Evolutionary conservation across 2,113 vertebrate genomes (phyloP).

Genomic region (Peromyscus californicus): DNA sequence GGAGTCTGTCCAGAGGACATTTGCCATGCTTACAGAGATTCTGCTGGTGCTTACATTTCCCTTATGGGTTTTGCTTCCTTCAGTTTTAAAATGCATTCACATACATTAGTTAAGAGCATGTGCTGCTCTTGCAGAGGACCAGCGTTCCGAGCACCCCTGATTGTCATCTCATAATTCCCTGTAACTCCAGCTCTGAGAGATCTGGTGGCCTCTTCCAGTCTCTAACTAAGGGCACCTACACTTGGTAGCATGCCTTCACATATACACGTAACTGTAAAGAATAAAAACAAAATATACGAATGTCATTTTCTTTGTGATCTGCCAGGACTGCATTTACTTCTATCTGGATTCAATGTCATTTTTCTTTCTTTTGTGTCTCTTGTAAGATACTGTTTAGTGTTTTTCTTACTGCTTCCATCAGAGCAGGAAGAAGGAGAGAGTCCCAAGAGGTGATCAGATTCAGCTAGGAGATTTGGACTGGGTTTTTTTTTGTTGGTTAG

Average conservation of each 20-base stretch:
- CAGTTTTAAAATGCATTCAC: neutral
- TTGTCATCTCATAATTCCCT: neutral
- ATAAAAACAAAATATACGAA: neutral
- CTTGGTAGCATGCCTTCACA: neutral
- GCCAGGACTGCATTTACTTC: constrained; percentile 36
- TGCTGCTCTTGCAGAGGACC: neutral
- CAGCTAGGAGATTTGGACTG: neutral
- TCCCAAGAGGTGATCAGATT: neutral
- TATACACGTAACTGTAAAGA: neutral
- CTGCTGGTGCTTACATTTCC: neutral
- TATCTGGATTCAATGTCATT: neutral
- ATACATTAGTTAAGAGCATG: too few relatives aligned
- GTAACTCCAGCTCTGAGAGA: neutral
- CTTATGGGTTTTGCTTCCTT: neutral
- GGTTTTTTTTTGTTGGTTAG: neutral
- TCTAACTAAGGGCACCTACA: neutral
- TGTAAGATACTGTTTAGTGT: neutral
- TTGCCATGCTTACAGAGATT: constrained; percentile 17
- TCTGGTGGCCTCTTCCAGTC: neutral
- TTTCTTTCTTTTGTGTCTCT: neutral
- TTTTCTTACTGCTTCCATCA: neutral
- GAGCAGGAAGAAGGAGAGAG: neutral
- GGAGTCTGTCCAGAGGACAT: constrained; percentile 3
- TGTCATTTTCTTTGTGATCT: neutral
- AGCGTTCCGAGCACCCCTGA: too few relatives aligned